Evolutionary conservation across 2,797 vertebrate genomes (phyloP).

Genomic region (Acanthornis magna): DNA sequence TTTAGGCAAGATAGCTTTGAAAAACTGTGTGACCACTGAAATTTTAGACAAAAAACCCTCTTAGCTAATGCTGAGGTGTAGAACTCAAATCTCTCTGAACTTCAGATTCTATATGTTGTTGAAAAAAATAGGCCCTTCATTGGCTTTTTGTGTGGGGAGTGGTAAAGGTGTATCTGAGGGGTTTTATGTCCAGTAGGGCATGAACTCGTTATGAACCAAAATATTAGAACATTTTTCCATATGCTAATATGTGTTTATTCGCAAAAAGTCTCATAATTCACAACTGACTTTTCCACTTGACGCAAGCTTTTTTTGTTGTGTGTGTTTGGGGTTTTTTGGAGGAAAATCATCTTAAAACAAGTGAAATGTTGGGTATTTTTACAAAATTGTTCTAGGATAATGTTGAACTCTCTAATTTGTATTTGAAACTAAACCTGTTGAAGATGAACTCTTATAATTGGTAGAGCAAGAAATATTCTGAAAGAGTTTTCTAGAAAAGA

Average conservation of each 20-base stretch:
- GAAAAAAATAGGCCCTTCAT: neutral
- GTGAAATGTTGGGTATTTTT: too few relatives aligned
- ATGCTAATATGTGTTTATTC: neutral
- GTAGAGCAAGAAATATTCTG: neutral
- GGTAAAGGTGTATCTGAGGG: neutral
- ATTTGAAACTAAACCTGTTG: neutral
- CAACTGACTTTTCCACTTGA: neutral
- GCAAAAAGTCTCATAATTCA: neutral
- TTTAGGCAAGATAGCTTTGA: neutral
- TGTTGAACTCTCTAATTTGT: neutral
- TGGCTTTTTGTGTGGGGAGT: neutral
- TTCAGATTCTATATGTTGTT: neutral
- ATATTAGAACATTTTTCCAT: neutral
- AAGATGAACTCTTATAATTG: neutral
- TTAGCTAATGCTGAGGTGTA: neutral
- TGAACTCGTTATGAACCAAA: neutral
- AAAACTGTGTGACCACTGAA: neutral
- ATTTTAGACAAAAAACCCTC: neutral
- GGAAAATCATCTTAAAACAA: neutral
- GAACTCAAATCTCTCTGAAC: neutral
- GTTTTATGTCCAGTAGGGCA: neutral
- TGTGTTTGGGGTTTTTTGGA: neutral
- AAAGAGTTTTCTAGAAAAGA: neutral
- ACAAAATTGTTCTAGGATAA: neutral
- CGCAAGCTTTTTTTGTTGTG: neutral